Evolutionary conservation across 2,797 vertebrate genomes (phyloP).

Genomic region (Selene dorsalis): DNA sequence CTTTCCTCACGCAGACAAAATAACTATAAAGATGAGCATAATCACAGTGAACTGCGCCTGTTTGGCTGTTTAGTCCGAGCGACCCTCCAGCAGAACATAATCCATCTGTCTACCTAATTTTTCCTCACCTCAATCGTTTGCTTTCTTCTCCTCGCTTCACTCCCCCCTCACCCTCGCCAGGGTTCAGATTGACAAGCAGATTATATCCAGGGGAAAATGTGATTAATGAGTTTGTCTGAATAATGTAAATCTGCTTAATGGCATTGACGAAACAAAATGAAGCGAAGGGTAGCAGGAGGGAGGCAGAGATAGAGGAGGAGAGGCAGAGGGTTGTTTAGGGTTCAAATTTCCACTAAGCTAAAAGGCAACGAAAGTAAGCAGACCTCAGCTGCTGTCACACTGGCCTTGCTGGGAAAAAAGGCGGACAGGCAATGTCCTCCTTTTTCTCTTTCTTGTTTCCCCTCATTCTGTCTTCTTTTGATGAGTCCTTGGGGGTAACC

Average conservation of each 20-base stretch:
- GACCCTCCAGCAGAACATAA: constrained; percentile 55
- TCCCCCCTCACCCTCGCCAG: constrained; percentile 31
- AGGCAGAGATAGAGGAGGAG: constrained; percentile 16
- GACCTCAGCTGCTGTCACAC: constrained; percentile 76
- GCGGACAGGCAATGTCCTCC: constrained; percentile 48
- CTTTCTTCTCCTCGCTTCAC: constrained; percentile 4
- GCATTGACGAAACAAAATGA: constrained; percentile 81
- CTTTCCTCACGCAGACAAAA: constrained; percentile 67
- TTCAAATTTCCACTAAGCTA: constrained; percentile 90
- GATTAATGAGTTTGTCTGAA: constrained; percentile 83
- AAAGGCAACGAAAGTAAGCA: constrained; percentile 80
- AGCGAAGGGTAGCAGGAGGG: constrained; percentile 24
- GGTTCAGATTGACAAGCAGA: constrained; percentile 77
- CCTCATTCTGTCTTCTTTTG: constrained; percentile 69
- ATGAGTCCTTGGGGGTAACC: constrained; percentile 63
- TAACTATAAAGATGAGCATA: constrained; percentile 67
- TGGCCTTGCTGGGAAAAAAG: constrained; percentile 59
- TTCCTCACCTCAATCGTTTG: constrained; percentile 23
- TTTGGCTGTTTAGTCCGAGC: constrained; percentile 57
- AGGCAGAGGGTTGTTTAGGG: constrained; percentile 62
- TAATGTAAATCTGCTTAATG: constrained; percentile 90
- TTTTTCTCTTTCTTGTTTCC: constrained; percentile 58
- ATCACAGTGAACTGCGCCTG: constrained; percentile 45
- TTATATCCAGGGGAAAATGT: constrained; percentile 81
- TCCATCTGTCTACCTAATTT: constrained; percentile 62